Base-by-base conservation (phyloP, 2,888 invertebrate species). In the Hyppa rectilinea region DNA sequence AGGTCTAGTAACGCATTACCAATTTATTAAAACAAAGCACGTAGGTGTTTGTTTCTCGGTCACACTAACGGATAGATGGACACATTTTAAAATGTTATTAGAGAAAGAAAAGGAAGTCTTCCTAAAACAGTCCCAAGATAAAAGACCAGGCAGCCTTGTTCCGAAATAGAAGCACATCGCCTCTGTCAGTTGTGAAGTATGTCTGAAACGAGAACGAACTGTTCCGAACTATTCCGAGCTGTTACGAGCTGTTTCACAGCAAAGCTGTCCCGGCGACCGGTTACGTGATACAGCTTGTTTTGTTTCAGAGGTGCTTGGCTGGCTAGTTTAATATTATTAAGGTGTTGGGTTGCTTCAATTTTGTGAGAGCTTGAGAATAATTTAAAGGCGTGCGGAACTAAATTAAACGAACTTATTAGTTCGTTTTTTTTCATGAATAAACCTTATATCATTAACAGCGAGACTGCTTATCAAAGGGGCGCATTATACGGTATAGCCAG, bases 261-360 rank as follows among this genome's bases (percentile, higher is more conserved):
- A n/a, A 76, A 60, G 59, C 60, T 73, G 73, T 71, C 72, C 34
- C 29, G 29, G 53, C n/a, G 23, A 58, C 56, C 53, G 69, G 45
- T 23, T 62, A 79, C 79, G 73, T 79, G 75, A 58, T 36, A 20
- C 63, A 63, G 74, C 64, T 79, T 59, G 52, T 71, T 71, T 71
- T 78, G 58, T 79, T 73, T 20, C 12, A 34, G 4, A 53, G 45
- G 59, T 78, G 10, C 40, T 31, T n/a, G 1, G 45, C 17, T 49
- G 17, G 34, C n/a, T 58, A 23, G 45, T 58, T 31, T 45, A 52
- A 52, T 77, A 52, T 71, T 59, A 52, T 40, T 47, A n/a, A n/a
- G n/a, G 45, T 36, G n/a, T 53, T 66, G 4, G 1, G 17, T 12
- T 12, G 34, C 9, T 45, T 23, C 4, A 43, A 20, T 75, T 45